Conservation (phyloP, 2,888 invertebrate genomes). For the Drosophila robusta region DNA sequence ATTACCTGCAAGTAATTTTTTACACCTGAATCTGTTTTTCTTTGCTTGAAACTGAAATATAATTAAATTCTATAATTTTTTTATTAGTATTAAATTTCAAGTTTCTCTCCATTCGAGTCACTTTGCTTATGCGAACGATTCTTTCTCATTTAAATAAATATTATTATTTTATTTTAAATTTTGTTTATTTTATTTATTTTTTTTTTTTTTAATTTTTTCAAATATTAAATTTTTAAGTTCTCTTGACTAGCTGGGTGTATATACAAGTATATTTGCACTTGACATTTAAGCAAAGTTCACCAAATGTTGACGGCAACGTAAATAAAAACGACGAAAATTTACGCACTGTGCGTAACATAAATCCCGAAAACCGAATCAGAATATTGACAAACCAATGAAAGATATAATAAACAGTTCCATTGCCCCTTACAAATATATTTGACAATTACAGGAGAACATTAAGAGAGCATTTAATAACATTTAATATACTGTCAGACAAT, state of each 20-base stretch:
- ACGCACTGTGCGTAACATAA: slow-evolving; percentile 3
- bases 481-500: slow-evolving; percentile 22
- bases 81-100: too few species aligned
- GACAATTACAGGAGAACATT: slow-evolving; percentile 15
- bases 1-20: not conserved
- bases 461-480: slow-evolving; percentile 12
- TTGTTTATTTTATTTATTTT: not conserved
- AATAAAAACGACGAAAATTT: slow-evolving; percentile 4
- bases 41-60: too few species aligned
- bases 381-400: slow-evolving; percentile 11
- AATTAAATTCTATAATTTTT: too few species aligned
- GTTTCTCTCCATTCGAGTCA: too few species aligned
- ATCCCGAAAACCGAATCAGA: slow-evolving; percentile 9
- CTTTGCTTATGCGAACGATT: too few species aligned
- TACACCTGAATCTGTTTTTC: too few species aligned
- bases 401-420: slow-evolving; percentile 22
- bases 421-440: slow-evolving; percentile 7
- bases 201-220: not conserved
- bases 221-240: not conserved
- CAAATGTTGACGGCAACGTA: slow-evolving; percentile 3
- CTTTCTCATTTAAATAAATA: too few species aligned
- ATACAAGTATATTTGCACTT: slow-evolving; percentile 3
- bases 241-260: not conserved
- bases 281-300: slow-evolving; percentile 51
- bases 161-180: too few species aligned